Evolutionary conservation across 2,797 vertebrate genomes (phyloP).

Genomic region (Lindbergichthys nudifrons): DNA sequence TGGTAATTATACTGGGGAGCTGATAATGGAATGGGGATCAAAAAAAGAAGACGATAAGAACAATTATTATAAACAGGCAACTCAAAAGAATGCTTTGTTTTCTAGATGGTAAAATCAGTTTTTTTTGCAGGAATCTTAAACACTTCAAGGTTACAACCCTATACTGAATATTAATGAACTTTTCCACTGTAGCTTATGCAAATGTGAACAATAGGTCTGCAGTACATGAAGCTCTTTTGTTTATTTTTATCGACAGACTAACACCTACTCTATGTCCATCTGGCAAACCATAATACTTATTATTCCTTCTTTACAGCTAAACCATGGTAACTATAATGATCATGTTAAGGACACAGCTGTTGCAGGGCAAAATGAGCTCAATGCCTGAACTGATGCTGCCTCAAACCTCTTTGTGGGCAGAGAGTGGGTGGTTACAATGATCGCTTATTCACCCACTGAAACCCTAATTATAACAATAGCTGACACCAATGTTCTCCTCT

Average conservation of each 20-base stretch:
- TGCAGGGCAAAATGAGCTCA: slow-evolving; percentile 42
- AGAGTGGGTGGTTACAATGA: slow-evolving; percentile 47
- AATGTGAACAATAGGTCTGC: slow-evolving; percentile 1
- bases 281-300: slow-evolving; percentile 40
- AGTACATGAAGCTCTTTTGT: slow-evolving; percentile 1
- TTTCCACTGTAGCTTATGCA: slow-evolving; percentile 8
- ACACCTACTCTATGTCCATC: slow-evolving; percentile 33
- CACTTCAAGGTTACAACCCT: not conserved
- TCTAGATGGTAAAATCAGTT: not conserved
- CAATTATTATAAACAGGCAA: too few species aligned
- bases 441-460: slow-evolving; percentile 52
- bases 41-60: too few species aligned
- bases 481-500: slow-evolving; percentile 51
- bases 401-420: slow-evolving; percentile 49
- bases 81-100: not conserved
- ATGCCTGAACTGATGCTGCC: slow-evolving; percentile 47
- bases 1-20: too few species aligned
- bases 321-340: slow-evolving; percentile 42
- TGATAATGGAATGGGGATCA: too few species aligned
- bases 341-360: slow-evolving; percentile 59
- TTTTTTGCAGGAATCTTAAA: not conserved
- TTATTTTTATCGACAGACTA: slow-evolving; percentile 27
- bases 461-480: slow-evolving; percentile 57
- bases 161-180: not conserved
- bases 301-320: slow-evolving; percentile 33